Conservation (phyloP, 2,113 vertebrate species). For the Microtus oregoni region DNA sequence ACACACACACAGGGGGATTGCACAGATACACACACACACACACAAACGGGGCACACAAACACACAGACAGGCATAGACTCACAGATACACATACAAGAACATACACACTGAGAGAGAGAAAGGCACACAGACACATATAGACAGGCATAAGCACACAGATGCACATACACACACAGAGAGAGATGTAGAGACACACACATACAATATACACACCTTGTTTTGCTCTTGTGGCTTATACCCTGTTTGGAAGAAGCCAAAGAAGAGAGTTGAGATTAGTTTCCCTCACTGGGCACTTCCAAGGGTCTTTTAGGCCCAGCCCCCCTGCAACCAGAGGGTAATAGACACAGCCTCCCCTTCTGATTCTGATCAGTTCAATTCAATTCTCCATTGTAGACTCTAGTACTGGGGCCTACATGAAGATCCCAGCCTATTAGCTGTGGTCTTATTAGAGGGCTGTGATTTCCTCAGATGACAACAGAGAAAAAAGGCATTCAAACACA, state of each 20-base stretch:
- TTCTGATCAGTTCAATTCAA: background rate
- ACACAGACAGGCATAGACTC: background rate
- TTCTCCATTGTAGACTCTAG: background rate
- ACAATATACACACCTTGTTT: background rate
- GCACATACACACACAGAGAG: background rate
- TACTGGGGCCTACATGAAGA: background rate
- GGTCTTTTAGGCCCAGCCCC: background rate
- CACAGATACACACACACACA: background rate
- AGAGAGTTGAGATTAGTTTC: slow-evolving; percentile 14
- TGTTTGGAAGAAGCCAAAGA: slow-evolving; percentile 45
- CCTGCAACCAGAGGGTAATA: background rate
- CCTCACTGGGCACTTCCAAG: background rate
- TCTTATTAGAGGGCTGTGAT: background rate
- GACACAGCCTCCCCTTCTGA: background rate
- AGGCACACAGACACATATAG: background rate
- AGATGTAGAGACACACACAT: background rate
- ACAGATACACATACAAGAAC: background rate
- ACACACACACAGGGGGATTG: too few relatives aligned
- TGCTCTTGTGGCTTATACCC: slow-evolving; percentile 53
- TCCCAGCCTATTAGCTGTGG: background rate
- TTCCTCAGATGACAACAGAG: background rate
- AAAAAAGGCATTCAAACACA: background rate
- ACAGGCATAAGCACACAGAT: background rate
- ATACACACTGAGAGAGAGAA: background rate
- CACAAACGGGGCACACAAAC: background rate